Conservation (phyloP, 2,113 vertebrate genomes). For the Prolemur simus region DNA sequence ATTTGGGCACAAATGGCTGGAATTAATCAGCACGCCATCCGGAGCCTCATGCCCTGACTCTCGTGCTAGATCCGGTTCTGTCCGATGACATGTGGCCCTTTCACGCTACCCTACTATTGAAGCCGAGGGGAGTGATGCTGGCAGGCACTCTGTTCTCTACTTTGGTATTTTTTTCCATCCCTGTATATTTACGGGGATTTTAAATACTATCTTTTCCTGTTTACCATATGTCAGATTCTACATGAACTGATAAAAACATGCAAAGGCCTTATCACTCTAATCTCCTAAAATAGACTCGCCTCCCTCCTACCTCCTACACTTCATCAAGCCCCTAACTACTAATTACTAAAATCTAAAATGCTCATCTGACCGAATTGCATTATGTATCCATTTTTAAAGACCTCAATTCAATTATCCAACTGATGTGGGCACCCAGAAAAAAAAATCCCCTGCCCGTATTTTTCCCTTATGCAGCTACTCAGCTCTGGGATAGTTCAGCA, state of each 20-base stretch:
- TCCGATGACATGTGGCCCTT: neutral
- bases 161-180: neutral
- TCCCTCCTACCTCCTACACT: slow-evolving; percentile 71
- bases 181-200: slow-evolving; percentile 59
- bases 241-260: slow-evolving; percentile 69
- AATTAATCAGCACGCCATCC: neutral
- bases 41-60: fast-evolving
- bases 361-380: slow-evolving; percentile 62
- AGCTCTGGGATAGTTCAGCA: neutral
- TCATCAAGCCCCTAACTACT: slow-evolving; percentile 66
- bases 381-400: slow-evolving; percentile 62
- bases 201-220: slow-evolving; percentile 69
- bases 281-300: slow-evolving; percentile 70
- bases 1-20: neutral
- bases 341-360: slow-evolving; percentile 66
- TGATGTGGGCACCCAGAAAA: slow-evolving; percentile 6
- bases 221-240: slow-evolving; percentile 72
- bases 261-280: slow-evolving; percentile 48
- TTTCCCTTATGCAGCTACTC: neutral
- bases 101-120: neutral
- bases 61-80: neutral
- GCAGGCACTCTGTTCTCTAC: neutral
- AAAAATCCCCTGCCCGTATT: neutral
- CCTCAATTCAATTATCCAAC: slow-evolving; percentile 57
- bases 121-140: neutral